Evolutionary conservation across 2,888 invertebrate species (phyloP), one percentile per base, ranked within the genome.

Genomic region (Rhagophthalmus giganteus): DNA sequence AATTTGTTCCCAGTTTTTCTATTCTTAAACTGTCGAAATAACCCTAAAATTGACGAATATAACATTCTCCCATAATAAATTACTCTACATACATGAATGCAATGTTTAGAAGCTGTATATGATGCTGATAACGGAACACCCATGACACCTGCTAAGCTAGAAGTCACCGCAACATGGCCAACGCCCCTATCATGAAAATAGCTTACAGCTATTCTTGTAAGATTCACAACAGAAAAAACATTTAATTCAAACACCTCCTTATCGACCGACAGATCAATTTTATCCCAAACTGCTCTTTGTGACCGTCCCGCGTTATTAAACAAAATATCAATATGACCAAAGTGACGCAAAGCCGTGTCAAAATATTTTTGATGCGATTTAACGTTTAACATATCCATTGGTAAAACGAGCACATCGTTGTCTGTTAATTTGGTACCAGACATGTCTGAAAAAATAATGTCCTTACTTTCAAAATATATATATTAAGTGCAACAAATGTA

Each of bases 301-400:
- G 88, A 87, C 42, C 89, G 75, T 0, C 90, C 91, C 1, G 90
- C 90, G 75, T 92, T 92, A 67, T 88, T 89, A 0, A 92, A 81
- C 25, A 92, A 75, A 46, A 91, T 80, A 67, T 92, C 88, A 28
- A 92, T 72, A 76, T 82, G 70, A 31, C 84, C 87, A 69, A 88
- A 90, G 66, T 86, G 81, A 16, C 80, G 69, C 0, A 89, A 67
- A 1, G 88, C 84, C 41, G 75, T 71, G 34, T 83, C 75, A 20
- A 88, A 82, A 16, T 79, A 76, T 15, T 75, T 66, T 63, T 83
- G 75, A 66, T 91, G 90, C 7, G 73, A 71, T 0, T 79, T 73
- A 14, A 81, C 66, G 11, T 85, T 74, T 3, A 81, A 69, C 59
- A 90, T 76, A 69, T 90, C 88, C 74, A 90, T 77, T 1, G 83